phyloP scores from a whole-genome alignment of 2,797 vertebrate species.

The Diplodus puntazzo region DNA sequence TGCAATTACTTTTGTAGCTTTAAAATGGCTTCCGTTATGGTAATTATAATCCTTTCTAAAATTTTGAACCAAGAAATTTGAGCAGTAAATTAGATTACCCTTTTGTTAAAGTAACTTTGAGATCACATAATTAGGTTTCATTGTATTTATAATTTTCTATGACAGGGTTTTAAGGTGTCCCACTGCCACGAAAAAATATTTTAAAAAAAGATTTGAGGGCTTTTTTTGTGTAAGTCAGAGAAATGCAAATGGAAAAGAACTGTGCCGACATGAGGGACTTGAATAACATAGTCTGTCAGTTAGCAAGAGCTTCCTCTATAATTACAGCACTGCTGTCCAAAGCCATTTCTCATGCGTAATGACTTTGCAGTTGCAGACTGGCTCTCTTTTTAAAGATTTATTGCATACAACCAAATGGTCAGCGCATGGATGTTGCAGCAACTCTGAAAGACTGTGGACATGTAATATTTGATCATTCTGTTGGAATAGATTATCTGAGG shows the following conservation, averaged over 20 bases:
- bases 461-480: conserved; percentile 31
- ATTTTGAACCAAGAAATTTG: background rate
- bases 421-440: conserved; percentile 10
- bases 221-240: background rate
- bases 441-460: background rate
- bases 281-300: conserved; percentile 22
- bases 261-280: background rate
- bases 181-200: background rate
- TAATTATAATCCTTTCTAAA: background rate
- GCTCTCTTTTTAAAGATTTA: conserved; percentile 53
- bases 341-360: conserved; percentile 48
- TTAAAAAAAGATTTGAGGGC: background rate
- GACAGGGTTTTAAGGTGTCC: background rate
- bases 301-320: conserved; percentile 55
- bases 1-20: background rate
- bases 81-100: no score
- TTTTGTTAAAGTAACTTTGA: background rate
- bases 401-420: conserved; percentile 33
- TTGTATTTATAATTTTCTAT: conserved; percentile 1
- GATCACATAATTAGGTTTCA: background rate
- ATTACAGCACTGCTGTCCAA: conserved; percentile 64
- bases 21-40: background rate
- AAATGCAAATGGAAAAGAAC: conserved; percentile 32
- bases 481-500: conserved; percentile 50
- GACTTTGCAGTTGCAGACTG: conserved; percentile 38